Evolutionary conservation across 2,888 invertebrate genomes (phyloP), one percentile per base, ranked within the genome.

Genomic region (Prionchulus punctatus): DNA sequence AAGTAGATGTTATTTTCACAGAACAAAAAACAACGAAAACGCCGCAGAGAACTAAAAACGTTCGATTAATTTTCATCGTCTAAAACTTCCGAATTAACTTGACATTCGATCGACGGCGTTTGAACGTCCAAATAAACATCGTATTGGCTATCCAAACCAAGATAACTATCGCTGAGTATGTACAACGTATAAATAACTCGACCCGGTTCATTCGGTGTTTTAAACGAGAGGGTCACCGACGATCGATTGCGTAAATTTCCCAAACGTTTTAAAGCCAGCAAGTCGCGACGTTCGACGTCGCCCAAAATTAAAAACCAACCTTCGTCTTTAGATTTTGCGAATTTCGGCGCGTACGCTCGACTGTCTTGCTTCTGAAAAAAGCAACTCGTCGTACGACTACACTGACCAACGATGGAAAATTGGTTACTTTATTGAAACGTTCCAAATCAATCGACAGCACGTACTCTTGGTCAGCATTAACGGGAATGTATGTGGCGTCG

Each of bases 301-400:
- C 91, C 92, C 7, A 96, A 75, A 0, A 89, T 79, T 1, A 91
- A 69, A 73, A 94, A 84, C 96, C 96, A 98, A 56, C 90, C 87
- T 71, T 94, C 94, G 68, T 86, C 87, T 75, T 94, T 96, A 42
- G 83, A 82, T 71, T 92, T 91, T 1, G 88, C 83, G 76, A 89
- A 96, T 60, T 82, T 81, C 0, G 87, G 85, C 59, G 87, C 83
- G 59, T 82, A 75, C n/a, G 84, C 85, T 64, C 76, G 76, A 30
- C 79, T 79, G 65, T 71, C 70, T 52, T 54, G 47, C 58, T 59
- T 66, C 70, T 69, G 62, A 23, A 65, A 60, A n/a, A 43, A n/a
- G 21, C 31, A 54, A 60, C n/a, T 4, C 28, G n/a, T n/a, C n/a
- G n/a, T n/a, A n/a, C 7, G n/a, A 54, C 27, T 7, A 55, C 25